phyloP scores from a whole-genome alignment of 2,797 vertebrate genomes.

The Rallus crepitans region DNA sequence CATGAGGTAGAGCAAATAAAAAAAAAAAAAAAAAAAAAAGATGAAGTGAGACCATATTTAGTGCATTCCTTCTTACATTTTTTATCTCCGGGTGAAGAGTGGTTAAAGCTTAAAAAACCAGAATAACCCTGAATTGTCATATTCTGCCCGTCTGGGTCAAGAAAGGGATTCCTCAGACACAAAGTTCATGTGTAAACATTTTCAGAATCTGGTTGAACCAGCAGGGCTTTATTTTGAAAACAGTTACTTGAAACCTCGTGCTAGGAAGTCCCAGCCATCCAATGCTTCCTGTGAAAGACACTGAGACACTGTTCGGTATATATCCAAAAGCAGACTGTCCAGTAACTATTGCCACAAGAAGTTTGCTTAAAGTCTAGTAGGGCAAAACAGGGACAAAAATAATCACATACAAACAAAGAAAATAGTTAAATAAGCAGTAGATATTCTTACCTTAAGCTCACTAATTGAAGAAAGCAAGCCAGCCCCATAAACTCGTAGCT shows the following conservation, averaged over 20 bases:
- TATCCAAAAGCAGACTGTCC: neutral
- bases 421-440: neutral
- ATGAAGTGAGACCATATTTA: neutral
- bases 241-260: neutral
- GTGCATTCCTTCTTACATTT: neutral
- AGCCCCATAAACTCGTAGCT: constrained; percentile 93
- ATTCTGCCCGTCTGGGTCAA: neutral
- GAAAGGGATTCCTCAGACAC: neutral
- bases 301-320: neutral
- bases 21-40: neutral
- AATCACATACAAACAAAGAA: neutral
- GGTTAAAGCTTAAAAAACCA: neutral
- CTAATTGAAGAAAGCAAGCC: constrained; percentile 97
- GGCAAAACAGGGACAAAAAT: neutral
- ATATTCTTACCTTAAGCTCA: constrained; percentile 86
- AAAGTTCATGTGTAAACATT: neutral
- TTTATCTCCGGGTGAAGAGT: neutral
- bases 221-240: neutral
- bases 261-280: neutral
- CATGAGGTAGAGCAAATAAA: neutral
- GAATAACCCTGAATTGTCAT: fast-evolving
- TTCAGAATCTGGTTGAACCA: neutral
- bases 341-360: neutral
- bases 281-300: neutral
- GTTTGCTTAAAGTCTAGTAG: neutral